These are phyloP conservation scores for Fistularia commersonii DNA, from an alignment of 2,797 vertebrate genomes.

Conservation along the genomic window DNA sequence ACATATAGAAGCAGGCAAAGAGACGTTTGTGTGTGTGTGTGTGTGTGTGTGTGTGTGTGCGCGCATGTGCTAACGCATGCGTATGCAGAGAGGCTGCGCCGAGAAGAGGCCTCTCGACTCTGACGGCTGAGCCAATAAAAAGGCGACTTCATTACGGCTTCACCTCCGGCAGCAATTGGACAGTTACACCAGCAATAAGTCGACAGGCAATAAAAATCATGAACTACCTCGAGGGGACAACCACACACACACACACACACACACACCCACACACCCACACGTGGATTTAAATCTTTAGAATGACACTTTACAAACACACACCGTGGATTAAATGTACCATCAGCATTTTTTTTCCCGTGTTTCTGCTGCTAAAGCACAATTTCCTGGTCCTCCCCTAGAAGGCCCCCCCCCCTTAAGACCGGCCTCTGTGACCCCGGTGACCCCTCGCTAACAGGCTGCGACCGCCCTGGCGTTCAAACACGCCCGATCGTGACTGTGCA, in stretches of 20 bases:
- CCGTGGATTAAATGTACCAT: slow-evolving; percentile 37
- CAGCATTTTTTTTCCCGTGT: slow-evolving; percentile 43
- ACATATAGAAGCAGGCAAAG: too few relatives aligned
- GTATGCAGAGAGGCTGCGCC: slow-evolving; percentile 19
- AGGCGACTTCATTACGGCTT: slow-evolving; percentile 61
- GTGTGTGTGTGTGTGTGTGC: too few relatives aligned
- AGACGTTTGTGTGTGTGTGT: too few relatives aligned
- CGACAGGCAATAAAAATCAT: slow-evolving; percentile 62
- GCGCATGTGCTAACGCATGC: too few relatives aligned
- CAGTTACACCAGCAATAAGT: slow-evolving; percentile 61
- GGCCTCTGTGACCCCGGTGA: slow-evolving; percentile 24
- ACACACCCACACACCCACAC: slow-evolving; percentile 14
- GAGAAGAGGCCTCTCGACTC: slow-evolving; percentile 53
- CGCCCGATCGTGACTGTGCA: too few relatives aligned
- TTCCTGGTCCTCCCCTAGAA: slow-evolving; percentile 26
- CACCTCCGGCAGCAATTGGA: slow-evolving; percentile 47
- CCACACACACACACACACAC: slow-evolving; percentile 26
- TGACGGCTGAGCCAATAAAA: slow-evolving; percentile 63
- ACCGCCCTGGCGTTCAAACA: too few relatives aligned
- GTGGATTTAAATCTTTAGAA: slow-evolving; percentile 42
- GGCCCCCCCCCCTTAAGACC: slow-evolving; percentile 31
- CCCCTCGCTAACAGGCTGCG: too few relatives aligned
- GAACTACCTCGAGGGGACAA: slow-evolving; percentile 49
- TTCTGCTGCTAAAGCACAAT: slow-evolving; percentile 39
- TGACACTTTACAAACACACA: slow-evolving; percentile 15